Evolutionary conservation across 2,113 vertebrate species (phyloP).

Genomic region (Alosa alosa): DNA sequence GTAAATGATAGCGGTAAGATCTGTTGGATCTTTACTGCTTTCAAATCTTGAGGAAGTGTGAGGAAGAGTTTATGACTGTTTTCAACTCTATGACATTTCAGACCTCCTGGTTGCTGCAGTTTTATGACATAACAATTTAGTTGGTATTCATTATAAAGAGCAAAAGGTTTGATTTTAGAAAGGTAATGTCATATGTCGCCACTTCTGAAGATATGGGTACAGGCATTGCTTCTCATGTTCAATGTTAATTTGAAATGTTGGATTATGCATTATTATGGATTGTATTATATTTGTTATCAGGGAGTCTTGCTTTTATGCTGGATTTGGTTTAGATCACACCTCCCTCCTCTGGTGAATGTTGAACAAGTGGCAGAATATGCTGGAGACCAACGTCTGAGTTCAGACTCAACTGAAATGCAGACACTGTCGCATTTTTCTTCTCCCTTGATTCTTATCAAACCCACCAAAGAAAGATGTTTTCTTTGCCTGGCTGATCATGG

Average conservation of each 20-base stretch:
- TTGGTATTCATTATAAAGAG: not conserved
- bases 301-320: too few relatives aligned
- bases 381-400: not conserved
- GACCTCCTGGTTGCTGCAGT: not conserved
- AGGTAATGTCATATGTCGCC: not conserved
- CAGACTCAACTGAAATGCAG: not conserved
- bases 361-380: not conserved
- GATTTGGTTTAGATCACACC: not conserved
- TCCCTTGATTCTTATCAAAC: not conserved
- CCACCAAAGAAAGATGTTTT: not conserved
- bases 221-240: not conserved
- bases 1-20: not conserved
- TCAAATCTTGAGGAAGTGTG: not conserved
- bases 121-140: not conserved
- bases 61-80: too few relatives aligned
- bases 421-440: not conserved
- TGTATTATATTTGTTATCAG: not conserved
- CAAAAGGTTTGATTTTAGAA: not conserved
- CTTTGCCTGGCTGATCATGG: not conserved
- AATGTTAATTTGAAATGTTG: not conserved
- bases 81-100: too few relatives aligned
- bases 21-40: not conserved
- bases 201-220: not conserved
- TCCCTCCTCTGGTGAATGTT: not conserved
- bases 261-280: too few relatives aligned